Conservation (phyloP, 2,113 vertebrate species). For the Gnathonemus longibarbis region DNA sequence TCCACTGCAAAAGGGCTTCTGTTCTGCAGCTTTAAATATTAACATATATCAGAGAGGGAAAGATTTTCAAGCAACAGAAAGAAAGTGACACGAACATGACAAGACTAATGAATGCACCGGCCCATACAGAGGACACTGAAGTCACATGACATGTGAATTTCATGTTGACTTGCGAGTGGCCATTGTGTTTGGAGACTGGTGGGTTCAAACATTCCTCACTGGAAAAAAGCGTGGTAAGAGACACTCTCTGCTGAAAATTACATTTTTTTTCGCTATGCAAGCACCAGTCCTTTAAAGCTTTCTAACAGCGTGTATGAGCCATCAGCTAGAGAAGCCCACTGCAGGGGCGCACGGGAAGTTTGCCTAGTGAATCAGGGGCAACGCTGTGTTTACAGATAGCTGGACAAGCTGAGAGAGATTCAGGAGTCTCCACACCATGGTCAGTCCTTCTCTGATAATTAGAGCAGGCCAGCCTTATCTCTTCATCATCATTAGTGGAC, state of each 20-base stretch:
- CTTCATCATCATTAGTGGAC: constrained; percentile 18
- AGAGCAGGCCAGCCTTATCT: constrained; percentile 9
- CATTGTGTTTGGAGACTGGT: not conserved
- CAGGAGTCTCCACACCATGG: constrained; percentile 14
- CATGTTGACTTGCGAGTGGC: not conserved
- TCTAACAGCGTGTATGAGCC: not conserved
- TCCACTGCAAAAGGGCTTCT: not conserved
- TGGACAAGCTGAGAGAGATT: constrained; percentile 8
- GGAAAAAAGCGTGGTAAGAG: not conserved
- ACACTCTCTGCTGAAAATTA: not conserved
- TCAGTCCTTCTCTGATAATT: constrained; percentile 16
- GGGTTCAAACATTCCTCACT: not conserved
- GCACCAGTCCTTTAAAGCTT: not conserved
- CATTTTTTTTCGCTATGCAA: not conserved
- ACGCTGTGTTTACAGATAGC: constrained; percentile 17
- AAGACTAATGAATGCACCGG: not conserved
- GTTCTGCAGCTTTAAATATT: not conserved
- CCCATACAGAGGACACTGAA: no score
- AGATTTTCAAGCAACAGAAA: not conserved
- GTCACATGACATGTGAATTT: not conserved
- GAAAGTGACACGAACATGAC: not conserved
- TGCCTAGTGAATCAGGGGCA: constrained; percentile 23
- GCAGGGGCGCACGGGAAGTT: constrained; percentile 4
- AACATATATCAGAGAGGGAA: not conserved
- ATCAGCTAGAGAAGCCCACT: not conserved